Percentiles rank a stretch among this genome's conserved stretches.
Evolutionary conservation across 2,888 invertebrate genomes (phyloP).

Genomic region (Arge pagana): DNA sequence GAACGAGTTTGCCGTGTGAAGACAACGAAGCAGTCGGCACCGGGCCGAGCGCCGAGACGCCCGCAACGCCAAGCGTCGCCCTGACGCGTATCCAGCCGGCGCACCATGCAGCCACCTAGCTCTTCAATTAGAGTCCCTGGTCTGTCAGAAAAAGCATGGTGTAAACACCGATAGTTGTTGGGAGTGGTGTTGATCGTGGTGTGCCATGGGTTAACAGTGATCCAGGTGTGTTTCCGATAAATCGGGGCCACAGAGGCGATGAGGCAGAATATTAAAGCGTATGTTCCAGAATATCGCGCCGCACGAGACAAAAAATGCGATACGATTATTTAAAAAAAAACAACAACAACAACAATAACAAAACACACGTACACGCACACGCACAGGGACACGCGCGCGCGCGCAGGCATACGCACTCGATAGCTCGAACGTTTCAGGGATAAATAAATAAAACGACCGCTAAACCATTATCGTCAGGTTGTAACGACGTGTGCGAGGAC

Average conservation of each 20-base stretch:
- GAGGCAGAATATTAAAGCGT: neutral
- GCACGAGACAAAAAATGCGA: too few relatives aligned
- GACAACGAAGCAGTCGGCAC: constrained; percentile 23
- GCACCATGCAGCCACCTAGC: constrained; percentile 10
- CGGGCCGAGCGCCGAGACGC: constrained; percentile 23
- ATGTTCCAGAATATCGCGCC: neutral
- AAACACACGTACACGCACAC: too few relatives aligned
- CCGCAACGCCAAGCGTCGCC: constrained; percentile 17
- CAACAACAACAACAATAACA: too few relatives aligned
- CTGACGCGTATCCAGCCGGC: constrained; percentile 11
- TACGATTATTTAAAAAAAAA: too few relatives aligned
- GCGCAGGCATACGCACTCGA: too few relatives aligned
- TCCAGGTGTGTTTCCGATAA: neutral
- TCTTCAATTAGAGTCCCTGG: too few relatives aligned
- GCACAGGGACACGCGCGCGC: neutral
- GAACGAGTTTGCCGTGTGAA: constrained; percentile 6
- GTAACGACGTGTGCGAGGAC: too few relatives aligned
- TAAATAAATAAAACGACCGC: too few relatives aligned
- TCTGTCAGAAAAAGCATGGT: neutral
- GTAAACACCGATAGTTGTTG: too few relatives aligned
- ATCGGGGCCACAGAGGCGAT: neutral
- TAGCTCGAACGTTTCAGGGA: too few relatives aligned
- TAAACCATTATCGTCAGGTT: too few relatives aligned
- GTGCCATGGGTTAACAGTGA: neutral
- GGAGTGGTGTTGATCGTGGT: neutral